Conservation (phyloP, 2,113 vertebrate genomes). For the Himantopus leucocephalus region DNA sequence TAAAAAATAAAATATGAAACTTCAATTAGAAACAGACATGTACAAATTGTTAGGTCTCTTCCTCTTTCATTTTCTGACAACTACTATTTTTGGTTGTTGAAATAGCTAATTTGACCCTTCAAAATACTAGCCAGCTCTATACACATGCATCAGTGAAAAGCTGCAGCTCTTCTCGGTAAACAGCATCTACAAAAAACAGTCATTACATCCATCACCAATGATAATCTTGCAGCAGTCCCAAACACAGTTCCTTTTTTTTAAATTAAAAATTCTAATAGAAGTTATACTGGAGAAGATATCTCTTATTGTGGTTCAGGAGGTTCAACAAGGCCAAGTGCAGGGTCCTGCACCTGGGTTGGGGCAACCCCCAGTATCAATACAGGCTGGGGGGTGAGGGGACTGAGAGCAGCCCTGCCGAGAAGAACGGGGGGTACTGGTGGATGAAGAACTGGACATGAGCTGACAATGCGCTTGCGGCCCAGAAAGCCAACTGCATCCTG, state of each 20-base stretch:
- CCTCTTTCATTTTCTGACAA: not conserved
- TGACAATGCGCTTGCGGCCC: not conserved
- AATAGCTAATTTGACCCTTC: not conserved
- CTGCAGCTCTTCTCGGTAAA: not conserved
- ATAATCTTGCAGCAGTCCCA: not conserved
- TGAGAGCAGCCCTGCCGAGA: not conserved
- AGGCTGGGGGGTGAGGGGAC: not conserved
- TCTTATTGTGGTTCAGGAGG: not conserved
- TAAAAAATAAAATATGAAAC: constrained; percentile 48
- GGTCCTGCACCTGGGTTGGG: not conserved
- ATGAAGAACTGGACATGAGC: not conserved
- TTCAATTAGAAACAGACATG: not conserved
- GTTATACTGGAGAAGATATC: accelerated
- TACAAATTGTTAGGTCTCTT: not conserved
- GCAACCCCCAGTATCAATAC: not conserved
- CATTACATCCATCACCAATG: not conserved
- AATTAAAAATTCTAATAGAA: not conserved
- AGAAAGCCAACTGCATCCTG: not conserved
- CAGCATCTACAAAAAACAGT: not conserved
- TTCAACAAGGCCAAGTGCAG: not conserved
- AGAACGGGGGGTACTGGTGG: not conserved
- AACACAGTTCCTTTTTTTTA: not conserved
- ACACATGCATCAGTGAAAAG: not conserved
- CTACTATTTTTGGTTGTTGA: not conserved
- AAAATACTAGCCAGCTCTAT: not conserved